phyloP scores from a whole-genome alignment of 2,797 vertebrate species.

The Muscicapa comitata region DNA sequence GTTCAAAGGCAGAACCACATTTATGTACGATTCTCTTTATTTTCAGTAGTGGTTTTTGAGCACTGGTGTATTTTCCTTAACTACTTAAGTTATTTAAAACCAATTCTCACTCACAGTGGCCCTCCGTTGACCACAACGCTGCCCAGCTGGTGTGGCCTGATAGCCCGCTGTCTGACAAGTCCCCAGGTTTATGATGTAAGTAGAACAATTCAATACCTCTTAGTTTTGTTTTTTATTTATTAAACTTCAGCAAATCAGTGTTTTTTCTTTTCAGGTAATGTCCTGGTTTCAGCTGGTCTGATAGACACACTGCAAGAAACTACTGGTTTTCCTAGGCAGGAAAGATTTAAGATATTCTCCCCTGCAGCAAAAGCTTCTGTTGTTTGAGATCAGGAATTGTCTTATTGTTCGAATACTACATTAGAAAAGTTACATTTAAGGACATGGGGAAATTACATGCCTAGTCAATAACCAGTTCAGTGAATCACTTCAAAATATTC shows the following conservation, averaged over 20 bases:
- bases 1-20: not conserved
- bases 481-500: not conserved
- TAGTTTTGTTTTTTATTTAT: not conserved
- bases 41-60: not conserved
- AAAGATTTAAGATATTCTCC: not conserved
- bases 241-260: not conserved
- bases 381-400: not conserved
- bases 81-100: constrained; percentile 88
- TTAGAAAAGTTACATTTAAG: not conserved
- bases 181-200: constrained; percentile 93
- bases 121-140: constrained; percentile 92
- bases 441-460: not conserved
- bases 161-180: constrained; percentile 92
- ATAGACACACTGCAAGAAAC: not conserved
- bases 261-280: not conserved
- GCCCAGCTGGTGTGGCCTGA: constrained; percentile 89
- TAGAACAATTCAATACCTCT: not conserved
- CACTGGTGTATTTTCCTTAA: constrained; percentile 67
- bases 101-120: constrained; percentile 95
- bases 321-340: not conserved
- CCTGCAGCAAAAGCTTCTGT: not conserved
- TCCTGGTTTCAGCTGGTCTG: not conserved
- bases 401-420: not conserved
- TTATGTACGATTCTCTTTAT: not conserved
- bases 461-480: not conserved